Evolutionary conservation across 2,797 vertebrate genomes (phyloP).

Genomic region (Psittacula derbiana): DNA sequence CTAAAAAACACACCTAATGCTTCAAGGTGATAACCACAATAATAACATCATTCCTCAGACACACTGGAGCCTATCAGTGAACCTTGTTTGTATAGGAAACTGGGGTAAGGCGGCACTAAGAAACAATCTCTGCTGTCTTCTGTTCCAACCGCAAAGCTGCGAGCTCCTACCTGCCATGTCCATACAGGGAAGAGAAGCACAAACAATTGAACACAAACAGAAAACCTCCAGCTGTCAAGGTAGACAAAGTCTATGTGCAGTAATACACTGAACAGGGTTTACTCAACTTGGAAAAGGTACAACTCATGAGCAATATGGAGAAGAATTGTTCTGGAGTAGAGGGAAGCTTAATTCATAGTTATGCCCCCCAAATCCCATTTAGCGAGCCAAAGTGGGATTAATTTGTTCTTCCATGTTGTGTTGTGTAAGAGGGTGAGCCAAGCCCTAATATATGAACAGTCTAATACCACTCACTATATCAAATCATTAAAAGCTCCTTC

Average conservation of each 20-base stretch:
- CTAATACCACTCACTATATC: not conserved
- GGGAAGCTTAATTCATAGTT: not conserved
- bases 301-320: not conserved
- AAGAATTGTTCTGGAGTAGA: not conserved
- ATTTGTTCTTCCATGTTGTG: not conserved
- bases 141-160: constrained; percentile 3
- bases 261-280: not conserved
- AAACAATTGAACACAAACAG: not conserved
- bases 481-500: not conserved
- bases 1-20: not conserved
- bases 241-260: not conserved
- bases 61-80: constrained; percentile 39
- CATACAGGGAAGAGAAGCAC: not conserved
- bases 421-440: not conserved
- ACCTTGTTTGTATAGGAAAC: constrained; percentile 49
- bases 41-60: constrained; percentile 50
- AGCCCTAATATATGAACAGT: not conserved
- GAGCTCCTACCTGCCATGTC: constrained; percentile 46
- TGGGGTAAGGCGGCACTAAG: not conserved
- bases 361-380: not conserved
- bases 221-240: not conserved
- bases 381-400: not conserved
- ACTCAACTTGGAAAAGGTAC: not conserved
- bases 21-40: constrained; percentile 26
- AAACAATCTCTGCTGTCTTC: not conserved